Conservation (phyloP, 2,888 invertebrate species). For the Ophion ellenae region DNA sequence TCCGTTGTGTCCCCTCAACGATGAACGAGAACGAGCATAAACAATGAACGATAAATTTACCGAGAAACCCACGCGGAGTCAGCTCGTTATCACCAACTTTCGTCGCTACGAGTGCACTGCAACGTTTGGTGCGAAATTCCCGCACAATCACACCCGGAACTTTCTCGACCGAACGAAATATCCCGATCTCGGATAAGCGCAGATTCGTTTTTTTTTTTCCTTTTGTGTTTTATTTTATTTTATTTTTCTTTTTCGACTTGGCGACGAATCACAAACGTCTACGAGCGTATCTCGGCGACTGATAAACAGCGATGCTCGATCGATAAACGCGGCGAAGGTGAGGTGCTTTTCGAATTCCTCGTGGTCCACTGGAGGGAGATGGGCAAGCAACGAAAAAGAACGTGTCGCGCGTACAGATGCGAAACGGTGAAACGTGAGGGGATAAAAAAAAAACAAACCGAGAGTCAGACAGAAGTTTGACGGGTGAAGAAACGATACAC, state of each 20-base stretch:
- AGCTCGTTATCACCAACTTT: slow-evolving; percentile 1
- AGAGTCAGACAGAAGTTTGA: slow-evolving; percentile 1
- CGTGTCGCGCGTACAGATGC: background rate
- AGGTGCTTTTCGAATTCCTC: background rate
- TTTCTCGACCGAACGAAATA: background rate
- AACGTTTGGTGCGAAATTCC: slow-evolving; percentile 18
- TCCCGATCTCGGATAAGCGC: background rate
- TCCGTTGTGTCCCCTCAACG: too few relatives aligned
- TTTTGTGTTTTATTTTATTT: background rate
- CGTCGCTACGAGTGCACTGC: slow-evolving; percentile 5
- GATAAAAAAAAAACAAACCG: slow-evolving; percentile 18
- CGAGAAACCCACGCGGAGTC: background rate
- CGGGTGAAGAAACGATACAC: slow-evolving; percentile 64
- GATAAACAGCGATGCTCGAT: slow-evolving; percentile 17
- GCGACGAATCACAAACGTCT: background rate
- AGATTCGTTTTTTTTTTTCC: background rate
- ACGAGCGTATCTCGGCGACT: slow-evolving; percentile 19
- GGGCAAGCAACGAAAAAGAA: background rate
- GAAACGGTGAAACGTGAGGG: background rate
- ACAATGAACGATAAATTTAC: background rate
- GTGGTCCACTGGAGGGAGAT: background rate
- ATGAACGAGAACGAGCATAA: background rate
- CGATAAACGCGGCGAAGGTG: background rate
- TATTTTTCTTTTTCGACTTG: background rate
- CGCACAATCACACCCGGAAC: slow-evolving; percentile 26